These are phyloP conservation scores for Yponomeuta malinellus DNA, from an alignment of 2,888 invertebrate species.

Conservation along the genomic window DNA sequence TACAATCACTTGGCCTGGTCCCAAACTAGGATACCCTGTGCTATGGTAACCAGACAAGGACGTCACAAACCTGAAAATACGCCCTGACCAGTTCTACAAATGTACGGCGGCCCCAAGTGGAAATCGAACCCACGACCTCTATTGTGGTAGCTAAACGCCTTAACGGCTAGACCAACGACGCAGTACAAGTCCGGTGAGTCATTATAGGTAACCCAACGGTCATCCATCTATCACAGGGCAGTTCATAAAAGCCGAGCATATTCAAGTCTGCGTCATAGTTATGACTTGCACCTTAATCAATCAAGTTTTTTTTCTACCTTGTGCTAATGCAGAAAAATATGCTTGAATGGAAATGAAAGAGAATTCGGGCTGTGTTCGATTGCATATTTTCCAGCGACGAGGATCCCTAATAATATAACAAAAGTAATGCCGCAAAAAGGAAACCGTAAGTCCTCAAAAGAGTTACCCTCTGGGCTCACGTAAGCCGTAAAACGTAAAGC, in stretches of 20 bases:
- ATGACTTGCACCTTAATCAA: constrained; percentile 1
- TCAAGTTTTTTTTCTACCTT: neutral
- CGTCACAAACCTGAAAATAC: no score
- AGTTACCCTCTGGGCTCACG: constrained; percentile 42
- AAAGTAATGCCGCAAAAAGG: constrained; percentile 45
- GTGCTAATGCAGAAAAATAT: neutral
- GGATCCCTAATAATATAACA: constrained; percentile 9
- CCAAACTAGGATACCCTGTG: no score
- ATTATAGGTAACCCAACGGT: neutral
- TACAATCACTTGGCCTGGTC: no score
- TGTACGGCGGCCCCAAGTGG: no score
- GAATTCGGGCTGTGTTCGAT: neutral
- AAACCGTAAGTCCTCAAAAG: constrained; percentile 43
- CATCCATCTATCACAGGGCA: neutral
- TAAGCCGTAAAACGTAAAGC: constrained; percentile 53
- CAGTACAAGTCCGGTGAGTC: neutral
- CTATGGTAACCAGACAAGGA: no score
- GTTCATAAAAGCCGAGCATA: neutral
- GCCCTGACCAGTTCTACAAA: no score
- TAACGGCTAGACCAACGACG: no score
- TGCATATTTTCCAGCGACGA: neutral
- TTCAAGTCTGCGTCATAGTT: neutral
- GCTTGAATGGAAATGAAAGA: neutral
- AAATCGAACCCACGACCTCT: no score
- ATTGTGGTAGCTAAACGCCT: no score